Evolutionary conservation across 2,888 invertebrate genomes (phyloP).

Genomic region (Hypena proboscidalis): DNA sequence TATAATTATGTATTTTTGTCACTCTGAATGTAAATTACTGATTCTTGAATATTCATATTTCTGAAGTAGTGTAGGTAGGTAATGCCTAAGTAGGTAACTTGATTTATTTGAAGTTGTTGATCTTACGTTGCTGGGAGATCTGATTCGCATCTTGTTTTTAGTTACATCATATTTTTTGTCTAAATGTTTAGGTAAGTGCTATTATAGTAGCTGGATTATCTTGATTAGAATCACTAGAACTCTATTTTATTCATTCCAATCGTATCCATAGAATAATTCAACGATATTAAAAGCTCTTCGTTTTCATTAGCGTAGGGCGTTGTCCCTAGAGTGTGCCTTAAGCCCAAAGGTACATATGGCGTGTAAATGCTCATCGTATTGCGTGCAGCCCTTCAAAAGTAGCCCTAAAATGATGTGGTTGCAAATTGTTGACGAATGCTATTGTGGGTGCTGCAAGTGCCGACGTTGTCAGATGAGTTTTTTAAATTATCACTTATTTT

Average conservation of each 20-base stretch:
- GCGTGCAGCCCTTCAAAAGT: slow-evolving; percentile 52
- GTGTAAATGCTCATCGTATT: slow-evolving; percentile 81
- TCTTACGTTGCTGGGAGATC: no score
- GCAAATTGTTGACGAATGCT: slow-evolving; percentile 42
- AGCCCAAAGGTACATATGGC: slow-evolving; percentile 82
- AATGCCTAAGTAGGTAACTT: no score
- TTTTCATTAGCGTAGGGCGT: slow-evolving; percentile 66
- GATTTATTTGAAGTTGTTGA: no score
- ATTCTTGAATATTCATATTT: no score
- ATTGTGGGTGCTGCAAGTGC: slow-evolving; percentile 37
- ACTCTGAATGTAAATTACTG: no score
- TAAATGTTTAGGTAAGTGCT: no score
- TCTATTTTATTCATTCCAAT: slow-evolving; percentile 13
- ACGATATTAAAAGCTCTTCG: slow-evolving; percentile 48
- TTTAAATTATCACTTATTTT: no score
- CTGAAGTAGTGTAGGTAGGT: no score
- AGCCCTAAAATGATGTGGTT: slow-evolving; percentile 52
- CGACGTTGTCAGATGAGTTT: not conserved
- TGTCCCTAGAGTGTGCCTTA: slow-evolving; percentile 64
- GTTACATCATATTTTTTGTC: no score
- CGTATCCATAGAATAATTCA: slow-evolving; percentile 38
- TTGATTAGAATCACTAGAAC: slow-evolving; percentile 15
- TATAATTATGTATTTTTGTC: no score
- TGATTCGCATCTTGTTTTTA: no score
- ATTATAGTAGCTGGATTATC: no score